Evolutionary conservation across 1,140 invertebrate species (phyloP).

Genomic region (Heliconius nattereri): DNA sequence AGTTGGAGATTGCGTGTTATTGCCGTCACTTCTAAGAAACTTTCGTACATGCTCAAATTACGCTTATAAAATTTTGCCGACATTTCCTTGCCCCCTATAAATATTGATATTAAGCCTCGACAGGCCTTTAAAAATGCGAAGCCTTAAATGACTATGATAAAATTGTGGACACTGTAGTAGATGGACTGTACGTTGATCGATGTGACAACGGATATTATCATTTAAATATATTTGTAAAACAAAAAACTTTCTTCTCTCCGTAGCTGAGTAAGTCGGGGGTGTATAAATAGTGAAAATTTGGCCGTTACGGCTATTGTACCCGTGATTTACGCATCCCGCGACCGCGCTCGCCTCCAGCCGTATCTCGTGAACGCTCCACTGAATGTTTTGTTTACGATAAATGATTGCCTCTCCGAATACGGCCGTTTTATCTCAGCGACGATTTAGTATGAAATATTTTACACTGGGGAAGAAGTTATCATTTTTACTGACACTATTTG

Average conservation of each 20-base stretch:
- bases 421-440: slow-evolving; percentile 38
- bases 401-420: slow-evolving; percentile 41
- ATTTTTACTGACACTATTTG: slow-evolving; percentile 30
- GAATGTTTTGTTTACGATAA: slow-evolving; percentile 47
- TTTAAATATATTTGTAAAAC: background rate
- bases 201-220: no score
- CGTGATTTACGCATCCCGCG: slow-evolving; percentile 43
- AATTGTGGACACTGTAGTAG: background rate
- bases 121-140: background rate
- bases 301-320: slow-evolving; percentile 24
- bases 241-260: background rate
- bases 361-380: slow-evolving; percentile 45
- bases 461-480: slow-evolving; percentile 20
- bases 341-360: slow-evolving; percentile 35
- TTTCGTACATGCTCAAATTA: slow-evolving; percentile 32
- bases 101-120: background rate
- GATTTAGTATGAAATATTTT: slow-evolving; percentile 35
- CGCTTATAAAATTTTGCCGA: slow-evolving; percentile 26
- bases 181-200: no score
- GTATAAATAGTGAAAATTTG: slow-evolving; percentile 32
- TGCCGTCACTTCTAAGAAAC: slow-evolving; percentile 49
- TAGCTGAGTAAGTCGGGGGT: background rate
- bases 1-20: slow-evolving; percentile 58
- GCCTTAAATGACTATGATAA: background rate
- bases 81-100: background rate